Percentiles rank a stretch among this genome's conserved stretches.
Evolutionary conservation across 2,113 vertebrate species (phyloP).

Genomic region (Girardinichthys multiradiatus): DNA sequence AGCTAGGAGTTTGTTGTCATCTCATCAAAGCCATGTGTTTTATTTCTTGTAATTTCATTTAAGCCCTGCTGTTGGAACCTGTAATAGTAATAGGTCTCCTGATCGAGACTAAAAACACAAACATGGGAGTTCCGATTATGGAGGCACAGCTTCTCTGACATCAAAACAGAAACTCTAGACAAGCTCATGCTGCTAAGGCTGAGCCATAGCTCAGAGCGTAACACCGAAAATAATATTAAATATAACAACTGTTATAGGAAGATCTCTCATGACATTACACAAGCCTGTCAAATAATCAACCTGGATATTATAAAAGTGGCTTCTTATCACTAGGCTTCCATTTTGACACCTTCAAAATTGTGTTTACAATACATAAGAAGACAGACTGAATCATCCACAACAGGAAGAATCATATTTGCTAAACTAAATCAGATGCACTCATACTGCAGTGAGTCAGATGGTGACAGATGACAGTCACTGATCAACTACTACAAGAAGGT

Average conservation of each 20-base stretch:
- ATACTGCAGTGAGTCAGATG: too few relatives aligned
- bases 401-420: too few relatives aligned
- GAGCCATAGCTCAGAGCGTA: neutral
- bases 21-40: neutral
- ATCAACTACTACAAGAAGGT: too few relatives aligned
- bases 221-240: conserved; percentile 11
- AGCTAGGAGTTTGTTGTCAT: neutral
- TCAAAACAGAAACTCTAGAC: conserved; percentile 54
- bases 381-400: too few relatives aligned
- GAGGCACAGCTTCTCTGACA: conserved; percentile 18
- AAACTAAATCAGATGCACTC: too few relatives aligned
- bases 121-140: conserved; percentile 22
- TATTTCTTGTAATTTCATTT: conserved; percentile 3
- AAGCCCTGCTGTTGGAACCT: conserved; percentile 7
- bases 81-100: conserved; percentile 21
- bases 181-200: conserved; percentile 10
- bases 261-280: neutral
- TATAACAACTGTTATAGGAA: neutral
- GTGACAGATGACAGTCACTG: too few relatives aligned
- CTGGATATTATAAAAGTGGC: neutral
- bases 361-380: too few relatives aligned
- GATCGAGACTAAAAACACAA: conserved; percentile 15
- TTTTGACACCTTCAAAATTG: too few relatives aligned
- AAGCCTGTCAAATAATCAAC: neutral
- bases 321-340: too few relatives aligned